phyloP scores from a whole-genome alignment of 2,113 vertebrate species.

The Riparia riparia region DNA sequence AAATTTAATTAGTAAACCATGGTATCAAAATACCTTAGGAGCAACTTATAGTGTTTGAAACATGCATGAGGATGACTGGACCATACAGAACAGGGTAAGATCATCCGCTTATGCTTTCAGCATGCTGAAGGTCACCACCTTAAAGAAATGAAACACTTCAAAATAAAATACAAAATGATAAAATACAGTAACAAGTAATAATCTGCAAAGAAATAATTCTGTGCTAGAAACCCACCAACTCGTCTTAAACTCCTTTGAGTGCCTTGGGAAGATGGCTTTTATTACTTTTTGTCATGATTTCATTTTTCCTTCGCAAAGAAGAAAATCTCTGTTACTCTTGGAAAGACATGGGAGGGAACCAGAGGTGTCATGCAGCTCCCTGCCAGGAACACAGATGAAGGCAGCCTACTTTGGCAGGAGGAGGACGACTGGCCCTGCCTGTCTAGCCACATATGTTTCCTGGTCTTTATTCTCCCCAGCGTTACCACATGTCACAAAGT shows the following conservation, averaged over 20 bases:
- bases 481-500: conserved; percentile 44
- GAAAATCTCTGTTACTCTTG: conserved; percentile 63
- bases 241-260: neutral
- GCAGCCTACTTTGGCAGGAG: conserved; percentile 56
- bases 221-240: neutral
- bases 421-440: neutral
- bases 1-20: neutral
- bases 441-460: conserved; percentile 42
- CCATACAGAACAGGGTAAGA: neutral
- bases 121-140: neutral
- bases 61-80: neutral
- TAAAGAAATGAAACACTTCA: conserved; percentile 27
- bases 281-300: conserved; percentile 52
- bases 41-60: neutral
- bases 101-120: neutral
- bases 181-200: neutral
- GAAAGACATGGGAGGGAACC: conserved; percentile 37
- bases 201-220: neutral
- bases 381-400: conserved; percentile 57
- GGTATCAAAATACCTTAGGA: neutral
- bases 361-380: conserved; percentile 45
- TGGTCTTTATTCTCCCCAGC: conserved; percentile 34
- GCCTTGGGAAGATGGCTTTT: neutral
- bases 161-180: neutral
- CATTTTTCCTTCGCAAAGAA: conserved; percentile 49